A percentile compares a stretch with the other conserved stretches of the same genome.
phyloP scores from a whole-genome alignment of 1,140 invertebrate species.

The Drosophila watanabei region DNA sequence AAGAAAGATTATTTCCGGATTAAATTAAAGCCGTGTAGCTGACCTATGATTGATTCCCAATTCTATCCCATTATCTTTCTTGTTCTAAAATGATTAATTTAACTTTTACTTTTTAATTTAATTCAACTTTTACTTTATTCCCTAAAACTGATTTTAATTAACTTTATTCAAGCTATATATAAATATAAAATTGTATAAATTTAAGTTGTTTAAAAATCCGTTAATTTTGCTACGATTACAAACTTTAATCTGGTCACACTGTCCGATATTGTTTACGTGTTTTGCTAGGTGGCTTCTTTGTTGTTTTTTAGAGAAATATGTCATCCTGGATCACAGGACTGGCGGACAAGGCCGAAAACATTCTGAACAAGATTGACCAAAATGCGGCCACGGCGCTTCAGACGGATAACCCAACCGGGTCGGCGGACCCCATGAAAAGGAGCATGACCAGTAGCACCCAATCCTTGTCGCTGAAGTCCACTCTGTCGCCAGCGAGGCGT shows the following conservation, averaged over 20 bases:
- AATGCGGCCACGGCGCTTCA: constrained; percentile 91
- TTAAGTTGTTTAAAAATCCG: background rate
- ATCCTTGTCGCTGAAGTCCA: constrained; percentile 54
- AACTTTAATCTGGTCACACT: constrained; percentile 15
- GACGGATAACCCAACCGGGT: constrained; percentile 30
- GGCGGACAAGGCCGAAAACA: constrained; percentile 93
- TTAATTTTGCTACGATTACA: background rate
- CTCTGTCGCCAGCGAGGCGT: constrained; percentile 50
- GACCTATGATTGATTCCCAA: no score
- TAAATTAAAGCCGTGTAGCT: no score
- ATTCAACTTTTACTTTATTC: no score
- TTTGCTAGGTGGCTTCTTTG: background rate
- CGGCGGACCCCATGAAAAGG: constrained; percentile 54
- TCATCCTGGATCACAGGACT: constrained; percentile 92
- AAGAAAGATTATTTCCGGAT: no score
- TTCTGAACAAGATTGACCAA: constrained; percentile 94
- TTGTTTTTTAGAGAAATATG: constrained; percentile 72
- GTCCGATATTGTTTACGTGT: constrained; percentile 41
- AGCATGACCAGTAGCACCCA: constrained; percentile 68
- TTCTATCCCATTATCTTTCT: no score
- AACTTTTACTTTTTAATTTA: no score
- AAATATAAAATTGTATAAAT: background rate
- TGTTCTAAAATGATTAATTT: no score
- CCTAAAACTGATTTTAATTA: no score
- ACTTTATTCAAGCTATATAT: background rate